Percentiles rank a stretch among this genome's conserved stretches.
Evolutionary conservation across 1,140 invertebrate genomes (phyloP).

Genomic region (Nebria ingens): DNA sequence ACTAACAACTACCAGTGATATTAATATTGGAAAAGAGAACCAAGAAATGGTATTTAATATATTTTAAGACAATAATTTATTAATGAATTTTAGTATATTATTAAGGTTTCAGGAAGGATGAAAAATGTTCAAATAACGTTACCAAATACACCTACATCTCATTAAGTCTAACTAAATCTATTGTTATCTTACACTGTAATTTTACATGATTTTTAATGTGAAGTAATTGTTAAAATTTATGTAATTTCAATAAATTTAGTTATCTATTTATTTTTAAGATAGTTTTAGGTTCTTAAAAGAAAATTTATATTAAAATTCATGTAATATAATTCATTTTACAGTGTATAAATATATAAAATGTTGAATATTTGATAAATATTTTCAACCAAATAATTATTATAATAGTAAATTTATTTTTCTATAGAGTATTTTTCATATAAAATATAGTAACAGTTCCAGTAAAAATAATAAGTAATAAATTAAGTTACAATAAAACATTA

Average conservation of each 20-base stretch:
- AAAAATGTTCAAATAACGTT: slow-evolving; percentile 1
- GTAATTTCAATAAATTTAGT: background rate
- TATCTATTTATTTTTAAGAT: background rate
- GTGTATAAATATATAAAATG: too few species aligned
- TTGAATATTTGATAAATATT: too few species aligned
- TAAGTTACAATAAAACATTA: too few species aligned
- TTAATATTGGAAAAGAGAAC: slow-evolving; percentile 2
- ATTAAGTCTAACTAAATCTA: background rate
- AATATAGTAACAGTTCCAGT: too few species aligned
- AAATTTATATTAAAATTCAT: too few species aligned
- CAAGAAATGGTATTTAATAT: background rate
- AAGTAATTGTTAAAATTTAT: background rate
- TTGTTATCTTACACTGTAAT: background rate
- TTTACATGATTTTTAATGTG: background rate
- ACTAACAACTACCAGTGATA: slow-evolving; percentile 25
- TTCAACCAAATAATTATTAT: too few species aligned
- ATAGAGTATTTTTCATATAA: too few species aligned
- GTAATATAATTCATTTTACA: too few species aligned
- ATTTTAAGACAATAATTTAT: background rate
- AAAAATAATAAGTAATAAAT: too few species aligned
- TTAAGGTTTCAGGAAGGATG: slow-evolving; percentile 11
- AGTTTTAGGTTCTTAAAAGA: background rate
- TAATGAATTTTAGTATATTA: slow-evolving; percentile 1
- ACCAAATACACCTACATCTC: slow-evolving; percentile 9
- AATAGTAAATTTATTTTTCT: too few species aligned